A percentile compares a stretch with the other conserved stretches of the same genome.
Evolutionary conservation across 2,888 invertebrate genomes (phyloP).

Genomic region (Sisyra nigra): DNA sequence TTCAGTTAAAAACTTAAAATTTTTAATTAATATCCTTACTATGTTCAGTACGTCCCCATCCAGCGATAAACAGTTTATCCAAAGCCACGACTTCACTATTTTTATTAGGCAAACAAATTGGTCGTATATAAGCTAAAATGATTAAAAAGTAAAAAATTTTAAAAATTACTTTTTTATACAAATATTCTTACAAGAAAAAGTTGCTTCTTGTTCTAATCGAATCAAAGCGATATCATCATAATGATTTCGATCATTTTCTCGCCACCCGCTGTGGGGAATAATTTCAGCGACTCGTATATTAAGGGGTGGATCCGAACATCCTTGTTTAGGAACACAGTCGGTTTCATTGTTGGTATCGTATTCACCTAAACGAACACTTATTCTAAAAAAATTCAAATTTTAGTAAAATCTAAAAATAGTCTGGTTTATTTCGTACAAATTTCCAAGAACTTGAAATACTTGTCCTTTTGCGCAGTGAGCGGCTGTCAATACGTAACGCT

Average conservation of each 20-base stretch:
- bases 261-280: conserved; percentile 16
- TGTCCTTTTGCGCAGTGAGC: conserved; percentile 33
- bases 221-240: conserved; percentile 50
- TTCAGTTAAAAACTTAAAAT: too few relatives aligned
- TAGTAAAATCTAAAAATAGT: background rate
- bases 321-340: conserved; percentile 33
- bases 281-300: conserved; percentile 14
- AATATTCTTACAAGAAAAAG: conserved; percentile 31
- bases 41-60: conserved; percentile 22
- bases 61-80: conserved; percentile 20
- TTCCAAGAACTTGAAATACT: conserved; percentile 21
- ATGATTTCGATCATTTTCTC: conserved; percentile 11
- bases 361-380: conserved; percentile 44
- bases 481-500: conserved; percentile 35
- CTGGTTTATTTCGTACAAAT: conserved; percentile 25
- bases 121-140: conserved; percentile 13
- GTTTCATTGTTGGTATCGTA: conserved; percentile 39
- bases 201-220: conserved; percentile 35
- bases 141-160: background rate
- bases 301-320: conserved; percentile 7
- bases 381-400: conserved; percentile 1
- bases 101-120: conserved; percentile 21
- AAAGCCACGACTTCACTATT: conserved; percentile 15
- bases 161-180: background rate
- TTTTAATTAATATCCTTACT: too few relatives aligned